Percentiles rank a stretch among this genome's conserved stretches.
These are phyloP conservation scores for Drepana falcataria DNA, from an alignment of 2,888 invertebrate genomes.

Conservation along the genomic window DNA sequence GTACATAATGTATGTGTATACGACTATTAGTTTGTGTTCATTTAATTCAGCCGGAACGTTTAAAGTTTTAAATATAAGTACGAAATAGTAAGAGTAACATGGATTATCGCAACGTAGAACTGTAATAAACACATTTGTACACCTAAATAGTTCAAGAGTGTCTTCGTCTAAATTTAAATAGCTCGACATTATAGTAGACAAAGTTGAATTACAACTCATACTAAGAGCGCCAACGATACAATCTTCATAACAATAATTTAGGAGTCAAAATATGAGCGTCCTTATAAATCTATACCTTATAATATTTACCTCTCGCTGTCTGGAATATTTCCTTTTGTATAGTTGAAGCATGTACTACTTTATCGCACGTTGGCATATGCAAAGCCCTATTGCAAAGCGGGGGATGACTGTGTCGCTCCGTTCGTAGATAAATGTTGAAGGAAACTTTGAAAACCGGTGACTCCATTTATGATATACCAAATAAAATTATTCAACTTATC, in stretches of 20 bases:
- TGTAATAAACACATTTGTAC: too few relatives aligned
- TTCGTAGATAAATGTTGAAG: slow-evolving; percentile 36
- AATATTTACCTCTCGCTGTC: slow-evolving; percentile 26
- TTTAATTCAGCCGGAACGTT: too few relatives aligned
- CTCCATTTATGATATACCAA: slow-evolving; percentile 15
- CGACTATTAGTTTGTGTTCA: too few relatives aligned
- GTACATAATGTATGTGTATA: too few relatives aligned
- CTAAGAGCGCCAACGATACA: background rate
- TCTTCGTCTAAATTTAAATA: background rate
- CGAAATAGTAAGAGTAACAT: too few relatives aligned
- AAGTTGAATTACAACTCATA: background rate
- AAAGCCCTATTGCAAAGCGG: slow-evolving; percentile 30
- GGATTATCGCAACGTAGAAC: too few relatives aligned
- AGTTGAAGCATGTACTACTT: slow-evolving; percentile 36
- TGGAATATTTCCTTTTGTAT: slow-evolving; percentile 43
- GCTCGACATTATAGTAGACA: background rate
- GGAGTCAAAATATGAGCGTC: slow-evolving; percentile 23
- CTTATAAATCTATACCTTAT: slow-evolving; percentile 34
- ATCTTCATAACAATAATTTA: slow-evolving; percentile 8
- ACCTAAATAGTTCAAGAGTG: background rate
- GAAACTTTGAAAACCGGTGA: slow-evolving; percentile 19
- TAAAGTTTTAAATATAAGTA: too few relatives aligned
- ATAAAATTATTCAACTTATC: too few relatives aligned
- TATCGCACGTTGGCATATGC: slow-evolving; percentile 48
- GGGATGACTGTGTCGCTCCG: slow-evolving; percentile 43